These are phyloP conservation scores for Mustela lutreola DNA, from an alignment of 2,113 vertebrate genomes.

Conservation along the genomic window DNA sequence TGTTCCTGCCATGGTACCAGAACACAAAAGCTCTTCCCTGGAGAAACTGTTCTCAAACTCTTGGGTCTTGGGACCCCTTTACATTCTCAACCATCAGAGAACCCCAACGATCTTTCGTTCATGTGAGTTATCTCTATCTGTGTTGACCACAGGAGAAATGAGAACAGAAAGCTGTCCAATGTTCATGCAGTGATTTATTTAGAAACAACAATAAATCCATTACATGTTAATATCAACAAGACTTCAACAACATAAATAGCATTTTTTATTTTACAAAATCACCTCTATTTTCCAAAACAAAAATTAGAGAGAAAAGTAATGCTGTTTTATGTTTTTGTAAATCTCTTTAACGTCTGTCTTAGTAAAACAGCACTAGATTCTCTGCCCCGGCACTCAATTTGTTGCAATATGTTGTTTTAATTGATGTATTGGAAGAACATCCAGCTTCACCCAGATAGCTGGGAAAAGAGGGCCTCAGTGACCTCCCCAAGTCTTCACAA, in stretches of 20 bases:
- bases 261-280: not conserved
- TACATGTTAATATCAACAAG: not conserved
- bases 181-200: not conserved
- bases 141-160: not conserved
- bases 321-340: not conserved
- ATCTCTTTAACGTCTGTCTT: not conserved
- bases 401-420: not conserved
- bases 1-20: not conserved
- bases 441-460: not conserved
- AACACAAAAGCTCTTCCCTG: not conserved
- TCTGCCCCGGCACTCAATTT: not conserved
- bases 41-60: not conserved
- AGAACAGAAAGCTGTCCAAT: not conserved
- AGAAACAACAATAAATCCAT: not conserved
- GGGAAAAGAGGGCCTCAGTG: not conserved
- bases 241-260: not conserved
- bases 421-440: not conserved
- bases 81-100: not conserved
- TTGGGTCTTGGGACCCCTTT: not conserved
- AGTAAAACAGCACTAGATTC: not conserved
- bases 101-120: not conserved
- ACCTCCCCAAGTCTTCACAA: not conserved
- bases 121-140: not conserved
- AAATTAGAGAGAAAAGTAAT: not conserved
- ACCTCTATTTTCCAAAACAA: not conserved